Evolutionary conservation across 2,113 vertebrate species (phyloP).

Genomic region (Myrmecophaga tridactyla): DNA sequence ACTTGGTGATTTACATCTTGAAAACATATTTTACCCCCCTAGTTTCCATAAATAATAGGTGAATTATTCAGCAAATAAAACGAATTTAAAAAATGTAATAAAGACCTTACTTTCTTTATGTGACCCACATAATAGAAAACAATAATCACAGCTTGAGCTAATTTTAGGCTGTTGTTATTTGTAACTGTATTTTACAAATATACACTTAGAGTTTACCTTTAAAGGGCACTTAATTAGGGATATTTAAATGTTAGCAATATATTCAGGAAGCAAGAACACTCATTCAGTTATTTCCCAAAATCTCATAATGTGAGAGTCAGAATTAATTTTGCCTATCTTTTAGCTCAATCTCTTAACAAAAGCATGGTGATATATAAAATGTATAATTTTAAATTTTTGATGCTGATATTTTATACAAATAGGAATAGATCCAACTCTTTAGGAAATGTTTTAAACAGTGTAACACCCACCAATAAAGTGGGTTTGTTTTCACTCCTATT

Average conservation of each 20-base stretch:
- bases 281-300: not conserved
- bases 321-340: not conserved
- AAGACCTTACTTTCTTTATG: not conserved
- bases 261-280: not conserved
- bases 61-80: constrained; percentile 10
- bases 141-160: constrained; percentile 18
- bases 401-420: not conserved
- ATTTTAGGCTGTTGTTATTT: constrained; percentile 25
- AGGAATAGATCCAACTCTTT: not conserved
- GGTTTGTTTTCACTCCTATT: not conserved
- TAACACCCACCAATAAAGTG: not conserved
- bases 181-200: constrained; percentile 16
- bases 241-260: not conserved
- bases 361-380: too few species aligned
- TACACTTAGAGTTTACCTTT: constrained; percentile 43
- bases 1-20: constrained; percentile 1
- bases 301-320: constrained; percentile 8
- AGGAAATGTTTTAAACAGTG: not conserved
- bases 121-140: not conserved
- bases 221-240: not conserved
- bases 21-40: constrained; percentile 15
- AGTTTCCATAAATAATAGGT: not conserved
- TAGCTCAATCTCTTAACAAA: not conserved
- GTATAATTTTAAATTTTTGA: not conserved
- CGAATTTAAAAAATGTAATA: not conserved